Conservation (phyloP, 2,113 vertebrate genomes). For the Paramisgurnus dabryanus region DNA sequence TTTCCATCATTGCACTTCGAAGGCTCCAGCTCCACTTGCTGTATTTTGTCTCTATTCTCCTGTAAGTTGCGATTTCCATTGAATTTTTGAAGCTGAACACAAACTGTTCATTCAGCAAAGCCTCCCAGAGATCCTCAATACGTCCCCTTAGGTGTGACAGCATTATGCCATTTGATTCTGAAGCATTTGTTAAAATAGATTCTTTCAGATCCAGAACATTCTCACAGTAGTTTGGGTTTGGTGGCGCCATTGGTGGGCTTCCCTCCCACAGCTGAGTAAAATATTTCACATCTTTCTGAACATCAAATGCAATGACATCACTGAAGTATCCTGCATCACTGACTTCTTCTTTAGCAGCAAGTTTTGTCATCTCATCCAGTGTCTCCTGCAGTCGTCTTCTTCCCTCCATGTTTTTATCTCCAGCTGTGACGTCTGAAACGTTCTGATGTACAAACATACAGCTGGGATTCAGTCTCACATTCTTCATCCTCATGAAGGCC, state of each 20-base stretch:
- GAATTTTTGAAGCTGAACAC: no score
- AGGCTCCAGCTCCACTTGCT: slow-evolving; percentile 28
- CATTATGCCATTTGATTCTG: no score
- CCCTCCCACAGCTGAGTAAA: slow-evolving; percentile 54
- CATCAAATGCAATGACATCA: slow-evolving; percentile 57
- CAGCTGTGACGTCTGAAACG: neutral
- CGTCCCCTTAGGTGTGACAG: no score
- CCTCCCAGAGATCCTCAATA: no score
- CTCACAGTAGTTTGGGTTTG: slow-evolving; percentile 52
- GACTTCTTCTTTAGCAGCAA: slow-evolving; percentile 56
- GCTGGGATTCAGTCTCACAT: slow-evolving; percentile 48
- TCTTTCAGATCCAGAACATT: slow-evolving; percentile 29
- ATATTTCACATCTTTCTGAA: slow-evolving; percentile 56
- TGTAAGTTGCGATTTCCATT: no score
- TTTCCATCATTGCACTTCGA: slow-evolving; percentile 55
- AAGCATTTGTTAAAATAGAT: no score
- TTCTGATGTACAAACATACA: neutral
- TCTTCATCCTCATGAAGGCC: slow-evolving; percentile 73
- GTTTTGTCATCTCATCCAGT: slow-evolving; percentile 64
- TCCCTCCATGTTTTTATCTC: neutral
- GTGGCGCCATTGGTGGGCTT: slow-evolving; percentile 56
- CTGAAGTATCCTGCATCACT: slow-evolving; percentile 58
- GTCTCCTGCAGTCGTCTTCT: slow-evolving; percentile 58
- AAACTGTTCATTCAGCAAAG: no score
- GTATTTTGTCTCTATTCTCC: neutral